These are phyloP conservation scores for Stratiomys singularior DNA, from an alignment of 2,888 invertebrate genomes.

Conservation along the genomic window DNA sequence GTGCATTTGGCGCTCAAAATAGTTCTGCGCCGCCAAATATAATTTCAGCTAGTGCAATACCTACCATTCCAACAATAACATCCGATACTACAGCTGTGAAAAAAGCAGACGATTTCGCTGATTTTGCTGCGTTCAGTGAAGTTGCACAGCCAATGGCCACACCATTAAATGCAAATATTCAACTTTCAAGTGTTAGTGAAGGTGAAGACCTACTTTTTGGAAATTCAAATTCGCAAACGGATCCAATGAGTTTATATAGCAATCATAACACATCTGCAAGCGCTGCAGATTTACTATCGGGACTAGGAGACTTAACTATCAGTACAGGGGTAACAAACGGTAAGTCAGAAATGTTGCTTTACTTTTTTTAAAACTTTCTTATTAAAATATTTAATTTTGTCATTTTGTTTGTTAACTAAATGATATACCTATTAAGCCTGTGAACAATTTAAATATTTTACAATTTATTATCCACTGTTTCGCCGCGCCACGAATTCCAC, in stretches of 20 bases:
- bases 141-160: background rate
- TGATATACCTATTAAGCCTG: too few species aligned
- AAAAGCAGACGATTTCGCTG: conserved; percentile 78
- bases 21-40: conserved; percentile 48
- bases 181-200: background rate
- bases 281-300: conserved; percentile 66
- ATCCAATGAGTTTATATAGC: conserved; percentile 49
- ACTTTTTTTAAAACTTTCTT: too few species aligned
- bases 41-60: conserved; percentile 24
- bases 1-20: conserved; percentile 70
- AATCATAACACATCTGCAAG: conserved; percentile 53
- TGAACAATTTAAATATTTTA: too few species aligned
- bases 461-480: too few species aligned
- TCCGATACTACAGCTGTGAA: conserved; percentile 50
- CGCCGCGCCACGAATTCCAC: too few species aligned
- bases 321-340: conserved; percentile 64
- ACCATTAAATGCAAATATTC: conserved; percentile 18
- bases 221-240: conserved; percentile 55
- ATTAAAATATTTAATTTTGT: too few species aligned
- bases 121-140: conserved; percentile 78
- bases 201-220: conserved; percentile 48
- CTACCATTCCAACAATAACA: conserved; percentile 13
- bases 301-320: conserved; percentile 65
- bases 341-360: conserved; percentile 55
- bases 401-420: too few species aligned